phyloP scores from a whole-genome alignment of 2,113 vertebrate species.

The Marcusenius ussheri region DNA sequence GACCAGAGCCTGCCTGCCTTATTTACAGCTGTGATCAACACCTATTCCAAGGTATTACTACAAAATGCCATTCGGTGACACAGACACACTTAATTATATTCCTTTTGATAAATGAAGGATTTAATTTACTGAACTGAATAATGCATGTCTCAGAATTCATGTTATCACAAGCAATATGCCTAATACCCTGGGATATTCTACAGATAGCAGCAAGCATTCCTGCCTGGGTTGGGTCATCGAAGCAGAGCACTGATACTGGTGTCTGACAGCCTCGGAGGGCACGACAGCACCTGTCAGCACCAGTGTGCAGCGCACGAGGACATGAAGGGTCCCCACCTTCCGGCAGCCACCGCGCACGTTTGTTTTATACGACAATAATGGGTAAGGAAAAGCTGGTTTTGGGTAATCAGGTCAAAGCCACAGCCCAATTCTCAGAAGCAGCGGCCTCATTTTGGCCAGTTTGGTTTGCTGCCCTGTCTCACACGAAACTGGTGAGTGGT shows the following conservation, averaged over 20 bases:
- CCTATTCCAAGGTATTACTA: not conserved
- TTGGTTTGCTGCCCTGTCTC: not conserved
- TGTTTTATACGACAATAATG: not conserved
- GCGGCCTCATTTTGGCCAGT: slow-evolving; percentile 5
- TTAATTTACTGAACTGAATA: not conserved
- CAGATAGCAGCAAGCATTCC: not conserved
- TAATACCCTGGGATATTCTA: not conserved
- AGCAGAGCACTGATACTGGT: not conserved
- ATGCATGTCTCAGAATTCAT: not conserved
- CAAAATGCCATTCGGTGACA: not conserved
- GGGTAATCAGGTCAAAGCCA: slow-evolving; percentile 14
- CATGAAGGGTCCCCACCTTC: not conserved
- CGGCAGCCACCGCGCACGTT: not conserved
- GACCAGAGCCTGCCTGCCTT: not conserved
- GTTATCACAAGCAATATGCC: not conserved
- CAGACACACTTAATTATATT: not conserved
- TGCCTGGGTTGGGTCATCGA: not conserved
- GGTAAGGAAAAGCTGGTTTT: not conserved
- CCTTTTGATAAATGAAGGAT: no score
- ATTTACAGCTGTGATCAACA: not conserved
- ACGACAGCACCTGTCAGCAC: no score
- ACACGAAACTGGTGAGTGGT: not conserved
- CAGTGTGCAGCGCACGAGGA: no score
- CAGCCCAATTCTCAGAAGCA: not conserved
- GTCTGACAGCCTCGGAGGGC: not conserved